Base-by-base conservation (phyloP, 1,140 invertebrate species). In the Phymorhynchus buccinoides region DNA sequence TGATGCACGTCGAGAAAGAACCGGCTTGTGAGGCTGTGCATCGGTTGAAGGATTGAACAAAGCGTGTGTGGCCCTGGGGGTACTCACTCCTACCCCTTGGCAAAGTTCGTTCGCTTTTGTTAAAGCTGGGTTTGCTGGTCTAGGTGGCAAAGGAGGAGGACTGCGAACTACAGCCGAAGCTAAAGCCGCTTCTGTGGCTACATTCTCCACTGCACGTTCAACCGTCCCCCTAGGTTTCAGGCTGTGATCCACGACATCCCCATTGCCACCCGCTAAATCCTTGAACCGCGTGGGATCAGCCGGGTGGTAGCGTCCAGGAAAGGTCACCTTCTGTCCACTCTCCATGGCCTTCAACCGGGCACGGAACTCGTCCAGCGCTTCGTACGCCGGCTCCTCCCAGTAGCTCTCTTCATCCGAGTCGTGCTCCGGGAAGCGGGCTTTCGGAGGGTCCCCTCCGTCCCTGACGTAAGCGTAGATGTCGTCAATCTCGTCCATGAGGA, bases 401-500 rank as follows among this genome's bases (percentile, higher is more conserved):
- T 90, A 92, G 42, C 90, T 91, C 68, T 92, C 90, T 48, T 92
- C 91, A 66, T 91, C 91, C 1, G 91, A 92, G 86, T 92, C 91
- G 75, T 90, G 87, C 22, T 89, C 85, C 37, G 88, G 91, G 52
- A 88, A 88, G 3, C 37, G n/a, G 80, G 89, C 89, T 83, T 89
- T 90, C 22, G 88, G 87, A 44, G 98, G 94, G 0, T 96, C 96
- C 89, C 98, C 96, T 0, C 97, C 97, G 62, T 90, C 90, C 73
- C 97, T 94, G 0, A 99, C 97, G 92, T 98, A 99, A 91, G 98
- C 97, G 92, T 99, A 99, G 84, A 99, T 97, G 93, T 98, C 97
- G 94, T 99, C 97, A 87, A 98, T 98, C 93, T 99, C 97, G 89
- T 98, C 97, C 93, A 98, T 98, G 27, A 92, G 87, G 48, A 90